A percentile compares a stretch with the other conserved stretches of the same genome.
These are phyloP conservation scores for Procambarus virginalis DNA, from an alignment of 1,140 invertebrate genomes.

Conservation along the genomic window DNA sequence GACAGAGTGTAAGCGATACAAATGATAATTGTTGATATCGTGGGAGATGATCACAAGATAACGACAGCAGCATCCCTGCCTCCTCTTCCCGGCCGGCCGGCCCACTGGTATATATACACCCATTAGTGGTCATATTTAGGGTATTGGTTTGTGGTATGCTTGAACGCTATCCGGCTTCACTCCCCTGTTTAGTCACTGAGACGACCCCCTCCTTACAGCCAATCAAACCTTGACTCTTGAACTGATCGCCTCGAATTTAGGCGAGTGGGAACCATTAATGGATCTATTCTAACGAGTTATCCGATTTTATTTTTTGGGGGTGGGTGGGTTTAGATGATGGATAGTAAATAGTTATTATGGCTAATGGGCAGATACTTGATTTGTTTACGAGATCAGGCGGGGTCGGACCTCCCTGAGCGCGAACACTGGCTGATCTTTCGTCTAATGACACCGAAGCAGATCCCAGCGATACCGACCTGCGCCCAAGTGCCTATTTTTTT, in stretches of 20 bases:
- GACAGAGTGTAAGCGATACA: conserved; percentile 20
- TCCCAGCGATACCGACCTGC: background rate
- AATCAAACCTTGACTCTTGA: too few species aligned
- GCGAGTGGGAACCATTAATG: too few species aligned
- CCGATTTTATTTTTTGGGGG: too few species aligned
- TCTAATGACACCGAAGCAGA: background rate
- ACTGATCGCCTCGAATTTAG: too few species aligned
- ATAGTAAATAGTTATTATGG: background rate
- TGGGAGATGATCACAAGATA: conserved; percentile 17
- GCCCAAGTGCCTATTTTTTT: background rate
- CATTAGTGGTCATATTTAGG: background rate
- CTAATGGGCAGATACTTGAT: background rate
- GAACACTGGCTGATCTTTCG: background rate
- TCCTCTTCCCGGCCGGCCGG: background rate
- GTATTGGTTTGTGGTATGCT: too few species aligned
- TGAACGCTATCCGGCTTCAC: too few species aligned
- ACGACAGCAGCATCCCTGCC: background rate
- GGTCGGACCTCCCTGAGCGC: background rate
- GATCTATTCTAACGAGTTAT: too few species aligned
- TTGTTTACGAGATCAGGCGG: background rate
- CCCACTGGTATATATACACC: too few species aligned
- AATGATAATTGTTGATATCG: conserved; percentile 18
- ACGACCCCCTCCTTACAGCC: too few species aligned
- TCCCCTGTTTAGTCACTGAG: too few species aligned
- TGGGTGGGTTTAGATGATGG: too few species aligned